These are phyloP conservation scores for Myrmecobius fasciatus DNA, from an alignment of 2,113 vertebrate genomes.

Conservation along the genomic window DNA sequence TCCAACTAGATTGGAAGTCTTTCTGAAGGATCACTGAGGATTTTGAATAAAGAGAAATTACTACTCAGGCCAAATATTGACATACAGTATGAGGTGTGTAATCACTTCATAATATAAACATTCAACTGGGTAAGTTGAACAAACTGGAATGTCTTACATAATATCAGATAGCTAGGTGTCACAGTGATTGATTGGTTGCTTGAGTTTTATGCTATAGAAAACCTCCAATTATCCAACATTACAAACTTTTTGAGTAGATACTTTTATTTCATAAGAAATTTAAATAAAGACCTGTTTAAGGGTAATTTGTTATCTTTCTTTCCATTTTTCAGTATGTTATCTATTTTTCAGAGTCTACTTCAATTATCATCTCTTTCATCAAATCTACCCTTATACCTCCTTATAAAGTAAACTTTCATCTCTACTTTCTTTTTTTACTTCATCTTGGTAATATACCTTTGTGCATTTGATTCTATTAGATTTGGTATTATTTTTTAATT, in stretches of 20 bases:
- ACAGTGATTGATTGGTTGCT: not conserved
- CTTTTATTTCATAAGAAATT: not conserved
- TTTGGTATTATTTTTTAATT: not conserved
- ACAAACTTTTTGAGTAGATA: not conserved
- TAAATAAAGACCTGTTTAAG: not conserved
- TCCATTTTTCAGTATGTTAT: not conserved
- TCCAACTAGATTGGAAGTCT: not conserved
- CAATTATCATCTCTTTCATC: not conserved
- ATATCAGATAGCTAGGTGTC: not conserved
- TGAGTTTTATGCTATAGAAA: not conserved
- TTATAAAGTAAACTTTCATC: not conserved
- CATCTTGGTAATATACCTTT: not conserved
- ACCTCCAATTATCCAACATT: not conserved
- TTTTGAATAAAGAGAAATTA: not conserved
- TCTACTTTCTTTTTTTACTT: not conserved
- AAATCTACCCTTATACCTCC: not conserved
- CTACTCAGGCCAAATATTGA: not conserved
- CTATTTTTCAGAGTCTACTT: not conserved
- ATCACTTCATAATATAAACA: not conserved
- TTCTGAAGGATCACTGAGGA: not conserved
- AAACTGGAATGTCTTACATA: not conserved
- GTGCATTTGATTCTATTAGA: not conserved
- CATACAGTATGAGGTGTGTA: not conserved
- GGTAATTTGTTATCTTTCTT: not conserved
- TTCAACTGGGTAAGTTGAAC: not conserved